phyloP scores from a whole-genome alignment of 2,797 vertebrate genomes.

The Cyclura pinguis region DNA sequence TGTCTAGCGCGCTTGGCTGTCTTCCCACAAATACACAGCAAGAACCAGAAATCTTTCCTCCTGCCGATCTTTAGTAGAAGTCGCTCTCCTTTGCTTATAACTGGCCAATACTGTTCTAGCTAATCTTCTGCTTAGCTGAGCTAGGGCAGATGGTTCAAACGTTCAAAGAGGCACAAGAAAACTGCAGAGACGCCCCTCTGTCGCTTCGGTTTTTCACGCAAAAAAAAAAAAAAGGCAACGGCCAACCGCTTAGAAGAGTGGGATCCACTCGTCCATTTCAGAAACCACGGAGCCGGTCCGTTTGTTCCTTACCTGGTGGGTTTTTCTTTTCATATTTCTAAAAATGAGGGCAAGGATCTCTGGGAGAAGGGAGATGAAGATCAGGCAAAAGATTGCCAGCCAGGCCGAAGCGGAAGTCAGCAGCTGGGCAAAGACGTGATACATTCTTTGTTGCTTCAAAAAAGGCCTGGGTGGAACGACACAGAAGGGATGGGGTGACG shows the following conservation, averaged over 20 bases:
- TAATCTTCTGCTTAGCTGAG: constrained; percentile 60
- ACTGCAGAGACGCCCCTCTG: constrained; percentile 64
- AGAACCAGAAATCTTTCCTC: background rate
- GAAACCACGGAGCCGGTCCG: constrained; percentile 31
- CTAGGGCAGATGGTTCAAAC: constrained; percentile 63
- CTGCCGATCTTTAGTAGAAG: background rate
- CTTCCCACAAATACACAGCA: background rate
- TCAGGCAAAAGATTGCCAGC: constrained; percentile 95
- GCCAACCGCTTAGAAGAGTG: constrained; percentile 38
- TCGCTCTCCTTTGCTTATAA: background rate
- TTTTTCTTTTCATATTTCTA: constrained; percentile 85
- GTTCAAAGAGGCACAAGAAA: constrained; percentile 62
- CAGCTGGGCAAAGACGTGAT: constrained; percentile 97
- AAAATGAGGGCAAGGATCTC: constrained; percentile 91
- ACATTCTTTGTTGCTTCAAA: constrained; percentile 95
- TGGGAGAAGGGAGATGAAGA: constrained; percentile 94
- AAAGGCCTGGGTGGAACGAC: constrained; percentile 88
- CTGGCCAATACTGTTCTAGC: background rate
- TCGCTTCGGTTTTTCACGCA: constrained; percentile 23
- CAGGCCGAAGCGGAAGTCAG: constrained; percentile 93
- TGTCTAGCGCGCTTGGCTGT: background rate
- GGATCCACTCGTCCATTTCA: constrained; percentile 50
- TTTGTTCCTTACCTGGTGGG: constrained; percentile 87
- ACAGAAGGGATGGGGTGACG: constrained; percentile 53
- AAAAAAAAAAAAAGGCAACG: background rate